Evolutionary conservation across 2,888 invertebrate species (phyloP), one percentile per base, ranked within the genome.

Genomic region (Electrophaes corylata): DNA sequence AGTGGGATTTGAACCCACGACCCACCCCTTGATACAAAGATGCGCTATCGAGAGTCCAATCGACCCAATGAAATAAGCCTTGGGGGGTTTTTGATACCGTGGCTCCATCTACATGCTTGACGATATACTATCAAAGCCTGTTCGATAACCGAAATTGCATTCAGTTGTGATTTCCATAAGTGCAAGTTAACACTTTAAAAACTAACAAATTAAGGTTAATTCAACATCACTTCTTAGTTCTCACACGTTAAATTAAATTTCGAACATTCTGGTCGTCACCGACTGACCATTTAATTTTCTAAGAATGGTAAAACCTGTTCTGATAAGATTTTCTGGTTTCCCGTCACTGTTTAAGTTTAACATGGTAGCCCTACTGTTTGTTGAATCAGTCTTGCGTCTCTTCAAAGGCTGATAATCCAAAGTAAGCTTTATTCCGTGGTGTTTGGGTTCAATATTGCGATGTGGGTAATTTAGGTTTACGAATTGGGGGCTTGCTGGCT

Each of bases 361-460:
- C 57, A 40, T 70, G 71, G 70, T 55, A 65, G 67, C 66, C 69
- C 65, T 68, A 69, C 68, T 35, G 33, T 83, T 78, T 14, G 6
- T 77, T 78, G 88, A 90, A 88, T 19, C 23, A 10, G 35, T 12
- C n/a, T n/a, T 45, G 23, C 26, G 43, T 44, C 26, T 45, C 58
- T 58, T 3, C 11, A 14, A 40, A 33, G 10, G 6, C 18, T 33
- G 4, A 31, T 6, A 29, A 11, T 18, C 16, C 1, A 48, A 52
- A 39, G 12, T 39, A 16, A 53, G 3, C 52, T 53, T 29, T 57
- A 44, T 52, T 2, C 1, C 6, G 3, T 19, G 3, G 20, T 0
- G 2, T 8, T 47, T 35, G 6, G 19, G 11, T 29, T 26, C 10
- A 33, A 23, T n/a, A 43, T 14, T n/a, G 20, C 5, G 6, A 6